phyloP scores from a whole-genome alignment of 1,140 invertebrate genomes.

The Drosophila paulistorum region DNA sequence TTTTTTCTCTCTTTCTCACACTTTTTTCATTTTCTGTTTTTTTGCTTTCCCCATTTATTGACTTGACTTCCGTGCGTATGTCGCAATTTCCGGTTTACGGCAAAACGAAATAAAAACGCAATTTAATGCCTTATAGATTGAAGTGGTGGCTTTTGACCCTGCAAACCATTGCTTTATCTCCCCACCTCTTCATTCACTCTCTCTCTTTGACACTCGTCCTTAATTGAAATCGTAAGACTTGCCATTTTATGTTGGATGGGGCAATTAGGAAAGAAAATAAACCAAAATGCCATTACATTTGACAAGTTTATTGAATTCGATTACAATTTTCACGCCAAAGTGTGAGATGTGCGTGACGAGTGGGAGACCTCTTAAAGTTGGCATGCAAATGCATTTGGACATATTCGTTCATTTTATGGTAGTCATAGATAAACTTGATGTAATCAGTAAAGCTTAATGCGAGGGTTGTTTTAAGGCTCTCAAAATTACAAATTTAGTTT shows the following conservation, averaged over 20 bases:
- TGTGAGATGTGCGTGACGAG: slow-evolving; percentile 49
- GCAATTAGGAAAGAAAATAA: slow-evolving; percentile 55
- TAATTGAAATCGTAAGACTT: slow-evolving; percentile 78
- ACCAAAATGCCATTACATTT: slow-evolving; percentile 41
- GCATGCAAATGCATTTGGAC: slow-evolving; percentile 60
- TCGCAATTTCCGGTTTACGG: slow-evolving; percentile 78
- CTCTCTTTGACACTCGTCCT: slow-evolving; percentile 3
- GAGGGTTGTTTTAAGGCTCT: slow-evolving; percentile 26
- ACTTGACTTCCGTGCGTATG: slow-evolving; percentile 80
- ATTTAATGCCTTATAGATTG: slow-evolving; percentile 66
- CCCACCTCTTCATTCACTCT: slow-evolving; percentile 9
- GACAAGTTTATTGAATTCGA: slow-evolving; percentile 79
- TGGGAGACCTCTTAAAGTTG: slow-evolving; percentile 20
- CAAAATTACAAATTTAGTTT: neutral
- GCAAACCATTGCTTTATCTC: neutral
- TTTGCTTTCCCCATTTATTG: slow-evolving; percentile 61
- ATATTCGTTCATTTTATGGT: slow-evolving; percentile 67
- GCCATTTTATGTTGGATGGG: slow-evolving; percentile 54
- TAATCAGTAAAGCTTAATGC: slow-evolving; percentile 16
- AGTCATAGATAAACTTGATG: slow-evolving; percentile 51
- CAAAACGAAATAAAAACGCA: slow-evolving; percentile 80
- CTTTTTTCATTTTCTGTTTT: neutral
- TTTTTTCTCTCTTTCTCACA: slow-evolving; percentile 10
- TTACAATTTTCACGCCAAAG: slow-evolving; percentile 75
- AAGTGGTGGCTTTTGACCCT: slow-evolving; percentile 42